Conservation (phyloP, 1,140 invertebrate genomes). For the Leucophenga varia region DNA sequence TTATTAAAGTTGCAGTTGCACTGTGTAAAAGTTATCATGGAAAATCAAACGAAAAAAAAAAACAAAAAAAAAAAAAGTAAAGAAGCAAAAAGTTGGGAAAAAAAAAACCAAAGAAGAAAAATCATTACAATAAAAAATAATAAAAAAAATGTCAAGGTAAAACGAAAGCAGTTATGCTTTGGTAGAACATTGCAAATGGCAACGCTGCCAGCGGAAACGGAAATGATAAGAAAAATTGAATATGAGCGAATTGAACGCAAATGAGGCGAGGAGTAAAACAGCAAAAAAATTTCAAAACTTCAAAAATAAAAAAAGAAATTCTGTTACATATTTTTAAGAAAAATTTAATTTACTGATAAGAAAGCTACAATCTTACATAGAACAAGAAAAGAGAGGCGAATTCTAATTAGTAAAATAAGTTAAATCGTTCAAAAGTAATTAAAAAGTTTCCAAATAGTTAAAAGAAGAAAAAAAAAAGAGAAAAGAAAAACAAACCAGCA, state of each 20-base stretch:
- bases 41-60: constrained; percentile 18
- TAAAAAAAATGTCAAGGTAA: constrained; percentile 49
- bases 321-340: constrained; percentile 29
- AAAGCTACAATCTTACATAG: constrained; percentile 11
- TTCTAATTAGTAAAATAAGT: constrained; percentile 49
- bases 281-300: constrained; percentile 26
- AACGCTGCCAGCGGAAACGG: constrained; percentile 36
- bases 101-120: constrained; percentile 21
- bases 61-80: constrained; percentile 18
- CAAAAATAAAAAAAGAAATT: constrained; percentile 9
- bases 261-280: too few species aligned
- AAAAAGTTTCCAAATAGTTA: constrained; percentile 47
- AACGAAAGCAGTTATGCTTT: constrained; percentile 18
- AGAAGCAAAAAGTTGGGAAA: constrained; percentile 36
- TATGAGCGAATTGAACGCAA: too few species aligned
- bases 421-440: constrained; percentile 51
- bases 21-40: background rate
- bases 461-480: constrained; percentile 30
- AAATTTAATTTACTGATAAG: constrained; percentile 12
- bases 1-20: constrained; percentile 35
- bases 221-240: too few species aligned
- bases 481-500: constrained; percentile 34
- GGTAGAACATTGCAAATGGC: too few species aligned
- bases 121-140: constrained; percentile 25
- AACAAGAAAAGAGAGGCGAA: constrained; percentile 27